phyloP scores from a whole-genome alignment of 1,140 invertebrate species.

The Aphidius gifuensis region DNA sequence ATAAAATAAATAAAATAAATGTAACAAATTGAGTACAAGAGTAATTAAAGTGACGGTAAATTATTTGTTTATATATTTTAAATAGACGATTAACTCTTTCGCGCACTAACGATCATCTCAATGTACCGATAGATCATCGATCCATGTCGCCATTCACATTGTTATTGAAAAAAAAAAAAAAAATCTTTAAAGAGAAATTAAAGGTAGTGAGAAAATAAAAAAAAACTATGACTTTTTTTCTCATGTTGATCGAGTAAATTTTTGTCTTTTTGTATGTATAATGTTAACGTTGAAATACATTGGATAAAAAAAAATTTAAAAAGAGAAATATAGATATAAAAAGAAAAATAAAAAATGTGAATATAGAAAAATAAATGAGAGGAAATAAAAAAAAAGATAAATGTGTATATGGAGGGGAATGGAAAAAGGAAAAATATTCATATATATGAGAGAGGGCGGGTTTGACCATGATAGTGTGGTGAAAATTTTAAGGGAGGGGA shows the following conservation, averaged over 20 bases:
- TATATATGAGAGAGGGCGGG: conserved; percentile 23
- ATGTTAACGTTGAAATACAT: no score
- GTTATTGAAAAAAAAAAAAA: neutral
- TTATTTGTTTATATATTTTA: no score
- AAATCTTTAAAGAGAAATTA: neutral
- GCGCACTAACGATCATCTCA: neutral
- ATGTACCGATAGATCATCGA: conserved; percentile 27
- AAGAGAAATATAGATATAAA: no score
- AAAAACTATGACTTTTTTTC: neutral
- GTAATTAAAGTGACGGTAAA: no score
- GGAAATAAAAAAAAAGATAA: neutral
- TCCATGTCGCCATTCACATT: conserved; percentile 21
- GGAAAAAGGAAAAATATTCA: conserved; percentile 1
- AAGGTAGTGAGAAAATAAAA: neutral
- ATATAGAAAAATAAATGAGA: neutral
- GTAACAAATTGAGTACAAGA: no score
- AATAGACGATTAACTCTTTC: no score
- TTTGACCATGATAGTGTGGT: conserved; percentile 26
- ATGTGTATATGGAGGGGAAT: conserved; percentile 8
- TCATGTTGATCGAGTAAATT: no score
- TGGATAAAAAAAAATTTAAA: no score
- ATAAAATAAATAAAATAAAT: no score
- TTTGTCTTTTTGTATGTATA: no score
- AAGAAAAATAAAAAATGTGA: no score
- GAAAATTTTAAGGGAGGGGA: conserved; percentile 18